Percentiles rank a stretch among this genome's conserved stretches.
These are phyloP conservation scores for Saturnia pavonia DNA, from an alignment of 2,888 invertebrate species.

Conservation along the genomic window DNA sequence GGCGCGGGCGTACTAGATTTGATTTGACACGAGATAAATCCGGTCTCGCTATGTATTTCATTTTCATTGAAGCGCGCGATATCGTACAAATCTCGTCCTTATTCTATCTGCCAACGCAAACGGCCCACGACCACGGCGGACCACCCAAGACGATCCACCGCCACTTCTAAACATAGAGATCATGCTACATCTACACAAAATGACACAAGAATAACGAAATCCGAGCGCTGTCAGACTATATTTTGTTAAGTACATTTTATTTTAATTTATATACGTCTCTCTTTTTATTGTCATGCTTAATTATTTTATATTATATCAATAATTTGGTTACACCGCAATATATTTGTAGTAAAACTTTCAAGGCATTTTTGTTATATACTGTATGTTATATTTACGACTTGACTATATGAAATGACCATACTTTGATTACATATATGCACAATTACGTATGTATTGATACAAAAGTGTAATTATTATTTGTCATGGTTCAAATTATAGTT, in stretches of 20 bases:
- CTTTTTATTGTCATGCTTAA: not conserved
- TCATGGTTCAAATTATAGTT: too few species aligned
- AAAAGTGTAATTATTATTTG: not conserved
- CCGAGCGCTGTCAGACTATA: constrained; percentile 45
- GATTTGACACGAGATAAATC: constrained; percentile 72
- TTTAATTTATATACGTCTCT: constrained; percentile 8
- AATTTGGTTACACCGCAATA: not conserved
- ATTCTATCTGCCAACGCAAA: constrained; percentile 58
- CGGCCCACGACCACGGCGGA: constrained; percentile 55
- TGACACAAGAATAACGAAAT: constrained; percentile 63
- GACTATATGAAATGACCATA: too few species aligned
- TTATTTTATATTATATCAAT: not conserved
- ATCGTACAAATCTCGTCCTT: constrained; percentile 76
- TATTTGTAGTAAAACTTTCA: not conserved
- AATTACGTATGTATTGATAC: not conserved
- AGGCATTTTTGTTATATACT: not conserved
- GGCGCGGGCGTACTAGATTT: constrained; percentile 61
- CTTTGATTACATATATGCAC: not conserved
- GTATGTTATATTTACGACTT: not conserved
- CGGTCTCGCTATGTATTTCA: constrained; percentile 72
- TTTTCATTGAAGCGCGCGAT: constrained; percentile 70
- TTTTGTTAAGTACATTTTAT: constrained; percentile 42
- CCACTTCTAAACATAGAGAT: constrained; percentile 68
- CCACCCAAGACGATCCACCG: constrained; percentile 70
- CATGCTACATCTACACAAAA: constrained; percentile 66